phyloP scores from a whole-genome alignment of 2,113 vertebrate species.

The Ctenomys sociabilis region DNA sequence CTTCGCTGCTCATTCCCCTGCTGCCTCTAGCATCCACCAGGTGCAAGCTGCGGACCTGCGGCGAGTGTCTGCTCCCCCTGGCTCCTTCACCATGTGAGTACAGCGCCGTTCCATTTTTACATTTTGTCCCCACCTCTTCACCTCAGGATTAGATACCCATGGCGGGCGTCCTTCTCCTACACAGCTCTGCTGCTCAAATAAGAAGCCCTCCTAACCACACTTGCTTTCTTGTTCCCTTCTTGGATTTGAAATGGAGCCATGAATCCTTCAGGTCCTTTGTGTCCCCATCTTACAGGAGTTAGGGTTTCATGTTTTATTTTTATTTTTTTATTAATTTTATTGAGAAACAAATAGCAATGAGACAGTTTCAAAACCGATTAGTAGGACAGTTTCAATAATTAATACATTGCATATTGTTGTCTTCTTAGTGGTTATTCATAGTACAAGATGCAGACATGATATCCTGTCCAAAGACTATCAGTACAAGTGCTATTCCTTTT shows the following conservation, averaged over 20 bases:
- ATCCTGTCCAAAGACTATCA: too few species aligned
- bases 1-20: conserved; percentile 86
- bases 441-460: too few species aligned
- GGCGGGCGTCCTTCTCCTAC: neutral
- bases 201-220: neutral
- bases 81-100: conserved; percentile 99
- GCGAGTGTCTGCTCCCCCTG: conserved; percentile 98
- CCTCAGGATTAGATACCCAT: neutral
- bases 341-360: too few species aligned
- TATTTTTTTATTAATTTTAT: too few species aligned
- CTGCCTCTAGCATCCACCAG: conserved; percentile 95
- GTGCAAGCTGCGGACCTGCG: conserved; percentile 97
- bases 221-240: neutral
- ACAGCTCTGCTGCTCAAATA: conserved; percentile 24
- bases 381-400: too few species aligned
- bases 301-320: neutral
- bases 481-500: too few species aligned
- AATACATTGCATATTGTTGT: too few species aligned
- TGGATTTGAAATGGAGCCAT: neutral
- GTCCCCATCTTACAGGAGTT: neutral
- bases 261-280: neutral
- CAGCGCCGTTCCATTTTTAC: conserved; percentile 75
- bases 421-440: too few species aligned
- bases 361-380: too few species aligned
- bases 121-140: neutral